Percentiles rank a stretch among this genome's conserved stretches.
Evolutionary conservation across 2,113 vertebrate species (phyloP).

Genomic region (Scartelaos histophorus): DNA sequence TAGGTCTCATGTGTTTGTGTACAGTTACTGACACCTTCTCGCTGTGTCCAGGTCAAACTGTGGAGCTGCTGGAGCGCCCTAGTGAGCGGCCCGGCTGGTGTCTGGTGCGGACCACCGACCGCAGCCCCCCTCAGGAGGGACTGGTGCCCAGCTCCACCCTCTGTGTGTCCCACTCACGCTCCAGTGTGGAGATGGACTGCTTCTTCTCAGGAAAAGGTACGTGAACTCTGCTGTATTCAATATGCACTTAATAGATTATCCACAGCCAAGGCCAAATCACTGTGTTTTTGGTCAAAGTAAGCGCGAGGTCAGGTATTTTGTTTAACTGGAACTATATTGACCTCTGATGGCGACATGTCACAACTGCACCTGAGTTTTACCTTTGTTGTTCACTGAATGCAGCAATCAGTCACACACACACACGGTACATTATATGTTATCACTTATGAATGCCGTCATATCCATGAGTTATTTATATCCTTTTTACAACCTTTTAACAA

Average conservation of each 20-base stretch:
- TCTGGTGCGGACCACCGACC: slow-evolving; percentile 89
- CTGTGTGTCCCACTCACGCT: slow-evolving; percentile 93
- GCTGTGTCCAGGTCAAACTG: slow-evolving; percentile 82
- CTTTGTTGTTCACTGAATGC: not conserved
- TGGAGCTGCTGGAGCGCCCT: slow-evolving; percentile 92
- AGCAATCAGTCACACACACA: not conserved
- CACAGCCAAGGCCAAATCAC: not conserved
- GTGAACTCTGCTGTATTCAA: not conserved
- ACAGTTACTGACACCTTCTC: not conserved
- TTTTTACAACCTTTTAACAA: not conserved
- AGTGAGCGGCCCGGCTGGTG: slow-evolving; percentile 94
- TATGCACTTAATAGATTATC: not conserved
- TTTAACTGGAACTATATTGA: not conserved
- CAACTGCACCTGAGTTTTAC: slow-evolving; percentile 1
- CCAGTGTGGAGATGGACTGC: slow-evolving; percentile 98
- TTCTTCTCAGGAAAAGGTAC: slow-evolving; percentile 98
- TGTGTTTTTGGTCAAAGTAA: not conserved
- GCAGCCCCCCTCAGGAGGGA: slow-evolving; percentile 89
- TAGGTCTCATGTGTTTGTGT: not conserved
- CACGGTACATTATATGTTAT: not conserved
- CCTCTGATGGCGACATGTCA: slow-evolving; percentile 36
- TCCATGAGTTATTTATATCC: not conserved
- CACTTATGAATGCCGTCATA: not conserved
- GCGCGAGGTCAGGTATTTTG: not conserved
- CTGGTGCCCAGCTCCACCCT: slow-evolving; percentile 92